Conservation (phyloP, 2,113 vertebrate species). For the Strix aluco region DNA sequence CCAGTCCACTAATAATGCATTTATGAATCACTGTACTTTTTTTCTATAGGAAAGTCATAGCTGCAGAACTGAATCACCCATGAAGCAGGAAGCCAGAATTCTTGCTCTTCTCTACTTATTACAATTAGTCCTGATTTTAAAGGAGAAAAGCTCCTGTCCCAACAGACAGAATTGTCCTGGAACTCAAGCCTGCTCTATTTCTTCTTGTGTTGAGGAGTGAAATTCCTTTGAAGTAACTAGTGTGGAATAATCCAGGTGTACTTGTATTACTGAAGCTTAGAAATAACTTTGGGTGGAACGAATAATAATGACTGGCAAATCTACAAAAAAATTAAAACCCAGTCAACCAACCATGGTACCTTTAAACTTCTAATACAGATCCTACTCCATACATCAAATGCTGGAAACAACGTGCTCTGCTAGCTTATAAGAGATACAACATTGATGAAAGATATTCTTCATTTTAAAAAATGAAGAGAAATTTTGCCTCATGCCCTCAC, state of each 20-base stretch:
- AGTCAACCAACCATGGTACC: neutral
- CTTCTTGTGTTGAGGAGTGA: neutral
- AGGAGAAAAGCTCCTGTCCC: neutral
- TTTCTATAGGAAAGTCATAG: neutral
- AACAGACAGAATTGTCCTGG: neutral
- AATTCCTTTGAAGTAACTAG: neutral
- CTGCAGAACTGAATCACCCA: neutral
- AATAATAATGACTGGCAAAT: neutral
- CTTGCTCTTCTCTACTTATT: neutral
- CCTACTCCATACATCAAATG: neutral
- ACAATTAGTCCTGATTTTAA: neutral
- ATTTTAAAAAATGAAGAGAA: neutral
- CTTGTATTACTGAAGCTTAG: neutral
- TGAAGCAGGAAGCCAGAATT: neutral
- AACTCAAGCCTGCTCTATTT: neutral
- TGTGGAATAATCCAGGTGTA: neutral
- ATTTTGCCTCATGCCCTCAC: neutral
- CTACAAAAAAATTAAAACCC: neutral
- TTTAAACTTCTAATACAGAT: neutral
- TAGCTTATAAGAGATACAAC: neutral
- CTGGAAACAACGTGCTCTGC: neutral
- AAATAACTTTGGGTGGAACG: neutral
- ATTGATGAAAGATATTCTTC: neutral
- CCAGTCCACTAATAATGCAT: neutral
- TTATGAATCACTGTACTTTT: neutral